Conservation (phyloP, 2,113 vertebrate genomes). For the Vulpes vulpes region DNA sequence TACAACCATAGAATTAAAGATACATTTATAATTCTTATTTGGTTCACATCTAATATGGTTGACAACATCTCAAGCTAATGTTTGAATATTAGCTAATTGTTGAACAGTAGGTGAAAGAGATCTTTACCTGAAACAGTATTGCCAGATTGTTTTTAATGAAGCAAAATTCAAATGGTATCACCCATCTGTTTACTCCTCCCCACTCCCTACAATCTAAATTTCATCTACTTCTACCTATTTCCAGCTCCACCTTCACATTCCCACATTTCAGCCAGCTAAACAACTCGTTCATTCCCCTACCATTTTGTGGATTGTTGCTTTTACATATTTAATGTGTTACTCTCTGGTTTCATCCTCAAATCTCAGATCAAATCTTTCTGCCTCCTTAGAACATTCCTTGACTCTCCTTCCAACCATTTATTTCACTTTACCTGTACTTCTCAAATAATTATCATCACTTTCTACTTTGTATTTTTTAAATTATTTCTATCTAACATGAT, state of each 20-base stretch:
- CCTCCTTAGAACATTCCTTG: neutral
- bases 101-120: neutral
- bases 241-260: neutral
- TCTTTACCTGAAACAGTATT: neutral
- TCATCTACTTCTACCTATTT: neutral
- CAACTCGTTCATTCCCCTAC: neutral
- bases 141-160: constrained; percentile 9
- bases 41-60: constrained; percentile 11
- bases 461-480: neutral
- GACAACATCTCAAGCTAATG: constrained; percentile 35
- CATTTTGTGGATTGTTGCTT: neutral
- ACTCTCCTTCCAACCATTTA: neutral
- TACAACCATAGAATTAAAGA: constrained; percentile 55
- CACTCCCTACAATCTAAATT: neutral
- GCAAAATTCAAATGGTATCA: neutral
- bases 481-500: constrained; percentile 51
- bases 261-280: constrained; percentile 30
- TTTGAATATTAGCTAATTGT: neutral
- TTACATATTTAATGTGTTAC: constrained; percentile 1
- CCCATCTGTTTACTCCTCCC: neutral
- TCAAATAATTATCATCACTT: constrained; percentile 9
- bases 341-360: constrained; percentile 36
- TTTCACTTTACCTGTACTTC: neutral
- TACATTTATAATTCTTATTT: constrained; percentile 47
- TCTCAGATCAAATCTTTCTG: neutral